Conservation (phyloP, 1,140 invertebrate species). For the Halesus radiatus region DNA sequence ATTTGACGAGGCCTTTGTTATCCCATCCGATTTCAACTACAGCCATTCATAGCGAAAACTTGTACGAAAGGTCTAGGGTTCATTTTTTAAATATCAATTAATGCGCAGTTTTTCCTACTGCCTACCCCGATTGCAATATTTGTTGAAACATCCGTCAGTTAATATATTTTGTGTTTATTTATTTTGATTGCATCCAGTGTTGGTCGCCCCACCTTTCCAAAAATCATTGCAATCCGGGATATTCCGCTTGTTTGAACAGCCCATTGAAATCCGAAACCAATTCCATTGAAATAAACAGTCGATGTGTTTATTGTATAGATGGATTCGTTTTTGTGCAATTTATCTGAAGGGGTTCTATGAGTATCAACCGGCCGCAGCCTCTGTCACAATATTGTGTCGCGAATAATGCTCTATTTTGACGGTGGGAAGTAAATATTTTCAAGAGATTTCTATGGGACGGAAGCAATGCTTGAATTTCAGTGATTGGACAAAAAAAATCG, state of each 20-base stretch:
- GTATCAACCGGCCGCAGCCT: background rate
- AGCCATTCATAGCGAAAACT: too few species aligned
- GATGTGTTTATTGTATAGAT: slow-evolving; percentile 19
- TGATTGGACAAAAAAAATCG: slow-evolving; percentile 18
- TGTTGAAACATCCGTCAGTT: too few species aligned
- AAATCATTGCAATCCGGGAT: background rate
- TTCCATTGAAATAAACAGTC: slow-evolving; percentile 25
- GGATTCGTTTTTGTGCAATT: slow-evolving; percentile 38
- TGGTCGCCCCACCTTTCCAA: slow-evolving; percentile 3
- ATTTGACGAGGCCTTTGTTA: too few species aligned
- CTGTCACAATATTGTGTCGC: slow-evolving; percentile 42
- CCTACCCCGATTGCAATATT: too few species aligned
- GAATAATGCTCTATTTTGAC: slow-evolving; percentile 37
- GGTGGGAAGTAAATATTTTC: slow-evolving; percentile 40
- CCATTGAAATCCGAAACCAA: slow-evolving; percentile 22
- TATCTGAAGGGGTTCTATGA: slow-evolving; percentile 6
- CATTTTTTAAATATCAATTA: too few species aligned
- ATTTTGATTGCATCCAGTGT: background rate
- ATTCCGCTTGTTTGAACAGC: slow-evolving; percentile 30
- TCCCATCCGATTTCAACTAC: too few species aligned
- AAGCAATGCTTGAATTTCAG: slow-evolving; percentile 15
- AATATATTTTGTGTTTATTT: too few species aligned
- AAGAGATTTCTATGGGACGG: slow-evolving; percentile 22
- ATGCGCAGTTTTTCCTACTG: too few species aligned
- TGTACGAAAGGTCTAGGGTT: too few species aligned